phyloP scores from a whole-genome alignment of 1,140 invertebrate species.

The Mya arenaria region DNA sequence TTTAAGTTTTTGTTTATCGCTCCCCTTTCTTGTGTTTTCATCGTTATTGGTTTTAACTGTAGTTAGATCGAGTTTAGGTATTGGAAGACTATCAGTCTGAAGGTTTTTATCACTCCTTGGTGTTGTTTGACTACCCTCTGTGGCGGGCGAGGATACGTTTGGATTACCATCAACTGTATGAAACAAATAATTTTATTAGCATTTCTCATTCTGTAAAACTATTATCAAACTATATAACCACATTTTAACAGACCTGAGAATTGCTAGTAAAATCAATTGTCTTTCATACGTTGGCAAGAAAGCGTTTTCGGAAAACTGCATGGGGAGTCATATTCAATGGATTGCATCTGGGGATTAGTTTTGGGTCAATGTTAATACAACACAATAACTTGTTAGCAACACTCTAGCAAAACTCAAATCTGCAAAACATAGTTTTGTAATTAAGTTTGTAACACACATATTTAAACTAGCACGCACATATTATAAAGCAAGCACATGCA shows the following conservation, averaged over 20 bases:
- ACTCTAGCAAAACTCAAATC: conserved; percentile 46
- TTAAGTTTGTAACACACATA: neutral
- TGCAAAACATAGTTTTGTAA: no score
- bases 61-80: conserved; percentile 21
- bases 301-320: no score
- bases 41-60: conserved; percentile 13
- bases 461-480: neutral
- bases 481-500: no score
- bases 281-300: no score
- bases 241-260: conserved; percentile 49
- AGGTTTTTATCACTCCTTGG: neutral
- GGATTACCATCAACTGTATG: neutral
- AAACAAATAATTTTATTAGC: conserved; percentile 46
- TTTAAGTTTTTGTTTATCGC: conserved; percentile 4
- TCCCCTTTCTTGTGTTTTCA: neutral
- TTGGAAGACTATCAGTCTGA: no score
- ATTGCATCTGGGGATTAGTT: no score
- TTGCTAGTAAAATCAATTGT: conserved; percentile 47
- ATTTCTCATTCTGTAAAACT: conserved; percentile 33
- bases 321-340: no score
- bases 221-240: no score
- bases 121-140: neutral
- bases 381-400: conserved; percentile 4
- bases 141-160: neutral
- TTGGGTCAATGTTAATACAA: no score